phyloP scores from a whole-genome alignment of 2,113 vertebrate species.

The Pagrus major region DNA sequence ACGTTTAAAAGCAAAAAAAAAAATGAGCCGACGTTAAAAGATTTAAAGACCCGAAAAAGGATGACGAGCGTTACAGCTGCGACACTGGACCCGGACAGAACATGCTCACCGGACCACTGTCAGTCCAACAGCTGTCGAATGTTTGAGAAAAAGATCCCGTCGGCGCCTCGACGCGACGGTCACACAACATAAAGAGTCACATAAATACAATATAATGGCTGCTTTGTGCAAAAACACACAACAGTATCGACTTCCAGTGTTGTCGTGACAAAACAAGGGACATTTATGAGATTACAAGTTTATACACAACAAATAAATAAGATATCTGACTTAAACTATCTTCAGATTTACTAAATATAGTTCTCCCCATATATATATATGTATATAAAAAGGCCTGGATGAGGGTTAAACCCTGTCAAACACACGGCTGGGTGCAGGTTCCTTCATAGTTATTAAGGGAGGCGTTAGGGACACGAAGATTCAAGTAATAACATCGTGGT shows the following conservation, averaged over 20 bases:
- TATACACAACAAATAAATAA: conserved; percentile 75
- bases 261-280: conserved; percentile 49
- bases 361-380: conserved; percentile 42
- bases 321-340: conserved; percentile 27
- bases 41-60: conserved; percentile 17
- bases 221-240: conserved; percentile 60
- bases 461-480: conserved; percentile 12
- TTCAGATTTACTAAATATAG: conserved; percentile 43
- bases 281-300: conserved; percentile 27
- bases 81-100: conserved; percentile 40
- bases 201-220: conserved; percentile 34
- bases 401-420: conserved; percentile 20
- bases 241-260: conserved; percentile 60
- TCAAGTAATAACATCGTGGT: conserved; percentile 18
- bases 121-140: conserved; percentile 9
- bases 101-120: conserved; percentile 64
- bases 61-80: conserved; percentile 26
- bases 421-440: conserved; percentile 30
- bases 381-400: conserved; percentile 53
- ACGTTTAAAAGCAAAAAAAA: not conserved
- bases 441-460: conserved; percentile 31
- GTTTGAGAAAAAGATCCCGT: conserved; percentile 31
- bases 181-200: conserved; percentile 45
- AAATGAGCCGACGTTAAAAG: conserved; percentile 24
- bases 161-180: conserved; percentile 41